phyloP scores from a whole-genome alignment of 2,888 invertebrate genomes.

The Sphecodes monilicornis region DNA sequence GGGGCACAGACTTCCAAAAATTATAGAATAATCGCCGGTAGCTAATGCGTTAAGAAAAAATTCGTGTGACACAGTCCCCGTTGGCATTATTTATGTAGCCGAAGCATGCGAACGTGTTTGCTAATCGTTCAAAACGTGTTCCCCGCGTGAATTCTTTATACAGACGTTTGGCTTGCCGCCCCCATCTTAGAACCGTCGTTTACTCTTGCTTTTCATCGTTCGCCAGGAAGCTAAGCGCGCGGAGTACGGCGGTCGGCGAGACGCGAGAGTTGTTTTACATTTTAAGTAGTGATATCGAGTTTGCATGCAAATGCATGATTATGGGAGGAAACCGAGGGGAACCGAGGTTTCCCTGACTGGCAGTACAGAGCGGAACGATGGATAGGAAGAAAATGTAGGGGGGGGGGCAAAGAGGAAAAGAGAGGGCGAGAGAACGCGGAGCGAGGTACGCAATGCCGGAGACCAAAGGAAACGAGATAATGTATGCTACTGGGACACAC shows the following conservation, averaged over 20 bases:
- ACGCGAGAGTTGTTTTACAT: conserved; percentile 83
- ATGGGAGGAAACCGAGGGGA: conserved; percentile 77
- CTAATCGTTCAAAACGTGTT: conserved; percentile 29
- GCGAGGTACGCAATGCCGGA: conserved; percentile 52
- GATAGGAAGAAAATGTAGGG: conserved; percentile 41
- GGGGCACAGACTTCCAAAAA: too few species aligned
- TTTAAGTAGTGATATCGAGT: conserved; percentile 85
- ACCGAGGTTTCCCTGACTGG: conserved; percentile 59
- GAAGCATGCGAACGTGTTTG: conserved; percentile 9
- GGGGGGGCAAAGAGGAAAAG: conserved; percentile 27
- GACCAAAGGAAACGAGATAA: conserved; percentile 70
- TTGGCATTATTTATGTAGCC: background rate
- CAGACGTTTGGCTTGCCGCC: conserved; percentile 10
- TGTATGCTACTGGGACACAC: conserved; percentile 76
- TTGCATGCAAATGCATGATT: conserved; percentile 87
- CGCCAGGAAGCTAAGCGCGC: conserved; percentile 26
- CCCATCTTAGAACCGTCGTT: conserved; percentile 19
- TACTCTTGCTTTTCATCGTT: conserved; percentile 53
- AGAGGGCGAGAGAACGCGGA: conserved; percentile 18
- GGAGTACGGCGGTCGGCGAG: conserved; percentile 53
- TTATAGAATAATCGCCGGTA: too few species aligned
- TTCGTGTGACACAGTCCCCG: background rate
- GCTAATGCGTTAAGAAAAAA: background rate
- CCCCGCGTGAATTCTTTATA: conserved; percentile 45
- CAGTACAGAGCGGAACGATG: conserved; percentile 38